A percentile compares a stretch with the other conserved stretches of the same genome.
These are phyloP conservation scores for Bombylius major DNA, from an alignment of 2,888 invertebrate species.

Conservation along the genomic window DNA sequence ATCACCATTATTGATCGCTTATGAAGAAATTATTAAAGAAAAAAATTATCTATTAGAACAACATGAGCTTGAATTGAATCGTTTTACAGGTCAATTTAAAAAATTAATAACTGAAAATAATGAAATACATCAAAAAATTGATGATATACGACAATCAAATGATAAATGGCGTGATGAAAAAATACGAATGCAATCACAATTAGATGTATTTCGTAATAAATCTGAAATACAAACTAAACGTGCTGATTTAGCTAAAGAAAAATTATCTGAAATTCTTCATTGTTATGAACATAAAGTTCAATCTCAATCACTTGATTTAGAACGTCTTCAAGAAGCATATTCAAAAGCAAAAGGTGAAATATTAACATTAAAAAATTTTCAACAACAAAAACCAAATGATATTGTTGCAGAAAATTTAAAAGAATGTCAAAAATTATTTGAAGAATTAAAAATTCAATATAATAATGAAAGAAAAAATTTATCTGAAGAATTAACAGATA, in stretches of 20 bases:
- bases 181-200: slow-evolving; percentile 31
- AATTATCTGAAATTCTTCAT: slow-evolving; percentile 58
- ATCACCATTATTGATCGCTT: slow-evolving; percentile 61
- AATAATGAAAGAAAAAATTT: slow-evolving; percentile 52
- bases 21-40: slow-evolving; percentile 63
- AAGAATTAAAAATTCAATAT: slow-evolving; percentile 62
- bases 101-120: slow-evolving; percentile 59
- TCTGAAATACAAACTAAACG: slow-evolving; percentile 43
- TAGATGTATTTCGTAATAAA: slow-evolving; percentile 32
- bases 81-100: slow-evolving; percentile 58
- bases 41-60: slow-evolving; percentile 58
- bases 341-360: slow-evolving; percentile 31
- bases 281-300: slow-evolving; percentile 60
- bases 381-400: slow-evolving; percentile 19
- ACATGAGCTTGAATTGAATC: slow-evolving; percentile 57
- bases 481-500: slow-evolving; percentile 23
- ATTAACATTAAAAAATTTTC: slow-evolving; percentile 22
- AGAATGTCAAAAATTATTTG: slow-evolving; percentile 61
- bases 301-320: slow-evolving; percentile 31
- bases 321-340: slow-evolving; percentile 33
- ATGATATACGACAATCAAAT: slow-evolving; percentile 37
- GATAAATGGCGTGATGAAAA: slow-evolving; percentile 36
- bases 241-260: slow-evolving; percentile 55
- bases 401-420: slow-evolving; percentile 49
- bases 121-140: slow-evolving; percentile 41